These are phyloP conservation scores for Tethea ocularis DNA, from an alignment of 2,888 invertebrate species.

Conservation along the genomic window DNA sequence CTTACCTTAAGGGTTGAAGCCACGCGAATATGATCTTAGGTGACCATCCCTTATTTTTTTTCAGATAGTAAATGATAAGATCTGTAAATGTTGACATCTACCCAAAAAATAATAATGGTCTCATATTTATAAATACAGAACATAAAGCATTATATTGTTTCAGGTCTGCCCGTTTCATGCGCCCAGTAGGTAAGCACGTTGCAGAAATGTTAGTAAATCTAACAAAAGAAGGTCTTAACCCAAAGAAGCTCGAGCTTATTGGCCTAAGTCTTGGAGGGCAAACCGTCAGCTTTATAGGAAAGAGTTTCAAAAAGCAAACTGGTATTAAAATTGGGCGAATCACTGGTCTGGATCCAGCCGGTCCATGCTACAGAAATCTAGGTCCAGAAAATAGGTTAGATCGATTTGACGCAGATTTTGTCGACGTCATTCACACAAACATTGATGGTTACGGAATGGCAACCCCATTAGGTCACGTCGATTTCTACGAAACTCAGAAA, in stretches of 20 bases:
- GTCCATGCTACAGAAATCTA: constrained; percentile 35
- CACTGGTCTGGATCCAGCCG: constrained; percentile 34
- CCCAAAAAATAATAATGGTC: too few relatives aligned
- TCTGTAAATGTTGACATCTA: too few relatives aligned
- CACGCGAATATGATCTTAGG: too few relatives aligned
- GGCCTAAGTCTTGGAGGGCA: constrained; percentile 39
- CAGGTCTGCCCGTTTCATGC: constrained; percentile 26
- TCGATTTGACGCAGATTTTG: constrained; percentile 34
- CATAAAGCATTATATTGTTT: constrained; percentile 37
- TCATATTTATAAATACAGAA: constrained; percentile 39
- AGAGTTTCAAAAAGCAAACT: constrained; percentile 29
- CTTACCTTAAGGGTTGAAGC: too few relatives aligned
- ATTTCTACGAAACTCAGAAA: too few relatives aligned
- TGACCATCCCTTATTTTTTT: too few relatives aligned
- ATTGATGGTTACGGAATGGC: constrained; percentile 35
- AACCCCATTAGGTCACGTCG: constrained; percentile 33
- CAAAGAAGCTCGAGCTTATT: constrained; percentile 26
- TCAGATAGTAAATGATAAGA: too few relatives aligned
- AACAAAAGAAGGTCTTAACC: constrained; percentile 26
- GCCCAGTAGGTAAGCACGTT: constrained; percentile 25
- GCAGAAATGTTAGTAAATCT: constrained; percentile 33
- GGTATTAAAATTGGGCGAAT: constrained; percentile 29
- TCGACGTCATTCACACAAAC: constrained; percentile 30
- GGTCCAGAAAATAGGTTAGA: constrained; percentile 31
- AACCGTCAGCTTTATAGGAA: constrained; percentile 36